Evolutionary conservation across 2,113 vertebrate species (phyloP).

Genomic region (Thunnus thynnus): DNA sequence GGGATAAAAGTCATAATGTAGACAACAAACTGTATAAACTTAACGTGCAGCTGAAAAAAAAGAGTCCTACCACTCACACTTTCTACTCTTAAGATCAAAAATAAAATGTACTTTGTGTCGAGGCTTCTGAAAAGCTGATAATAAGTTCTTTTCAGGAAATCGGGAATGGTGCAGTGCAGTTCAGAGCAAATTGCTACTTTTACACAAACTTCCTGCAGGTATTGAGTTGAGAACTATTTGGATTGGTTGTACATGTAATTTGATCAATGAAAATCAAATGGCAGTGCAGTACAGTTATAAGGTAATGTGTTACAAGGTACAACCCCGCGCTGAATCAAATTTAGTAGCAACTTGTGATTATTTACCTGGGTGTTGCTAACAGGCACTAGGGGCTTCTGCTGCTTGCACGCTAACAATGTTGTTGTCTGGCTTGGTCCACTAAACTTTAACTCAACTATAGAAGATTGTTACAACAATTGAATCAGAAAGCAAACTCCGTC

Average conservation of each 20-base stretch:
- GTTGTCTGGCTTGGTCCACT: neutral
- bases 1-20: conserved; percentile 1
- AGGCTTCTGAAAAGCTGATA: too few species aligned
- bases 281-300: neutral
- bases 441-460: neutral
- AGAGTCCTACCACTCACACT: neutral
- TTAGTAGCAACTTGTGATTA: neutral
- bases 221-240: too few species aligned
- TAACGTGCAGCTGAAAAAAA: neutral
- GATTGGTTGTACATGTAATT: neutral
- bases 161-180: too few species aligned
- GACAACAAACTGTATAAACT: neutral
- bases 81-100: too few species aligned
- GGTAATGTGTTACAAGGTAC: too few species aligned
- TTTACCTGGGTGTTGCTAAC: neutral
- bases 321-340: too few species aligned
- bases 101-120: too few species aligned
- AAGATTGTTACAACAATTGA: neutral
- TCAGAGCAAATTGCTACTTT: too few species aligned
- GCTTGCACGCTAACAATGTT: neutral
- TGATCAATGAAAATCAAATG: neutral
- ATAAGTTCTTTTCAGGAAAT: too few species aligned
- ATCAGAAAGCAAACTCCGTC: neutral
- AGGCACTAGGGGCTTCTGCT: neutral
- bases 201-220: too few species aligned